Evolutionary conservation across 2,888 invertebrate species (phyloP), one percentile per base, ranked within the genome.

Genomic region (Panzeria rudis): DNA sequence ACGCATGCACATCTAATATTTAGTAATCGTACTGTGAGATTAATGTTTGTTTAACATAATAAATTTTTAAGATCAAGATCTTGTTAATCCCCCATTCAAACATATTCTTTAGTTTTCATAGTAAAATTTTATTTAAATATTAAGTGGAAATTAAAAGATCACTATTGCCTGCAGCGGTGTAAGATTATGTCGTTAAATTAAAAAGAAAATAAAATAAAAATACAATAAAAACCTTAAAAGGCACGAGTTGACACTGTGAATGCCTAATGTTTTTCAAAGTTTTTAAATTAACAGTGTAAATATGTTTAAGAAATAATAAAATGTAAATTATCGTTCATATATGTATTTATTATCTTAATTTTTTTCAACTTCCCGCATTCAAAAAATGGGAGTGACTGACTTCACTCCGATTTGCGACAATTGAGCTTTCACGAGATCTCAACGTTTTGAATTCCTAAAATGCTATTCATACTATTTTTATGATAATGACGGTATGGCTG

Each of bases 51-150:
- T 47, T 23, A 56, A 35, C 32, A 9, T 61, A 68, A 59, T 13
- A 15, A 38, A 75, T 52, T 61, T 62, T 62, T 11, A 35, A 38
- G 83, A 83, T 77, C 66, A 23, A 61, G 5, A 83, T 78, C 73
- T 72, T 29, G 20, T 15, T 32, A 59, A 29, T 72, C 72, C 66
- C 64, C 47, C 32, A 62, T 81, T 82, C 69, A 69, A 62, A 62
- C 52, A 54, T 54, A 4, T 59, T 64, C 8, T 54, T 15, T 29
- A 25, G 32, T 17, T 68, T 66, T 68, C 50, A 3, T 4, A 38
- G 17, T 66, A 59, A 61, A 32, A 29, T 17, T 44, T 44, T 25
- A 29, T 17, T 44, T 56, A 73, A 71, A 82, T 76, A 32, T 54
- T 44, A 17, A 35, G 44, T 44, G 41, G 32, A 59, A 81, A 68